Evolutionary conservation across 2,888 invertebrate genomes (phyloP).

Genomic region (Blomia tropicalis): DNA sequence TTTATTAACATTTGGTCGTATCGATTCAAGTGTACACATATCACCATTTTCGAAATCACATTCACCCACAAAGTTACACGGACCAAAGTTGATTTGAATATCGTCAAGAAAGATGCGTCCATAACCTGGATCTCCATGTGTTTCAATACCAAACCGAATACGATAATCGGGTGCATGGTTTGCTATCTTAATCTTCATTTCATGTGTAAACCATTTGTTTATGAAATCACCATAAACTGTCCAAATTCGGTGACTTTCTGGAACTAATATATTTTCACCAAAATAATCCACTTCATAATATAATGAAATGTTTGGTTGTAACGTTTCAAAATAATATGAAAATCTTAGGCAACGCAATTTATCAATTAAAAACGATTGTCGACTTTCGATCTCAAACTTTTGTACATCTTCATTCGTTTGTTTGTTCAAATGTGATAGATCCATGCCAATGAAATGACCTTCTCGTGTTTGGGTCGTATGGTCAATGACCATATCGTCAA

Average conservation of each 20-base stretch:
- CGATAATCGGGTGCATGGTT: not conserved
- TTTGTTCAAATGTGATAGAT: not conserved
- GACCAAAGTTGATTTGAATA: not conserved
- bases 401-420: not conserved
- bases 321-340: not conserved
- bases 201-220: not conserved
- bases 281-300: not conserved
- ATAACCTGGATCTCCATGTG: not conserved
- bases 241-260: not conserved
- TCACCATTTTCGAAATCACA: conserved; percentile 5
- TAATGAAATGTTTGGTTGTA: not conserved
- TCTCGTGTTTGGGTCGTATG: not conserved
- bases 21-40: not conserved
- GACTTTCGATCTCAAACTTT: not conserved
- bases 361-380: not conserved
- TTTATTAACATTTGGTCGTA: not conserved
- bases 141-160: not conserved
- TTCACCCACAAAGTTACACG: not conserved
- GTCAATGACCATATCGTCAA: no score
- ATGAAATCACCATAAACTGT: not conserved
- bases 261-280: not conserved
- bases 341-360: not conserved
- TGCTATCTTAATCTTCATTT: not conserved
- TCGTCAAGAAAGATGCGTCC: not conserved
- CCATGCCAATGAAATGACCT: not conserved